Conservation (phyloP, 1,140 invertebrate genomes). For the Chionoecetes opilio region DNA sequence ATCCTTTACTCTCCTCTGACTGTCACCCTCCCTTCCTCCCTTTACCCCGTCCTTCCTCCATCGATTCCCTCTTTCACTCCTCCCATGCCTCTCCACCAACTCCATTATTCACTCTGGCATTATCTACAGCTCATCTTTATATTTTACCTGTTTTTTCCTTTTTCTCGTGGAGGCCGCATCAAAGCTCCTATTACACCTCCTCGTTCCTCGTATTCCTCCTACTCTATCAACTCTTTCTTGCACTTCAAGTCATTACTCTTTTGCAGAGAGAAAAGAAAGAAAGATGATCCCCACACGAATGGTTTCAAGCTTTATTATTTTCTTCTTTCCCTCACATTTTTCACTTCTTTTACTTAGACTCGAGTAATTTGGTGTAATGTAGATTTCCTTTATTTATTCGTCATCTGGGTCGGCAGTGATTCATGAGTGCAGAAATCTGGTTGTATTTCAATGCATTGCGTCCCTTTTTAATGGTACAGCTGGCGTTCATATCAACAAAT, state of each 20-base stretch:
- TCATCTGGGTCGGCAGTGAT: neutral
- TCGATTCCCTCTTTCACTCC: no score
- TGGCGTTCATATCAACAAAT: conserved; percentile 10
- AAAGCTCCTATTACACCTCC: no score
- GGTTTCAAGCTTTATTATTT: no score
- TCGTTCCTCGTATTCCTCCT: neutral
- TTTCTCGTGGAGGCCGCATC: no score
- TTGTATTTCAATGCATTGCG: neutral
- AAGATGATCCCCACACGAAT: no score
- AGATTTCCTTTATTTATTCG: neutral
- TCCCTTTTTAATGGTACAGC: conserved; percentile 9
- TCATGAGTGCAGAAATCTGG: neutral
- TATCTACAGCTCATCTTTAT: no score
- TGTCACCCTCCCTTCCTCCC: neutral
- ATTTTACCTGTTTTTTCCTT: no score
- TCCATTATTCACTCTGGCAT: no score
- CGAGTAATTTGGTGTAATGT: no score
- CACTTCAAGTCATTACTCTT: no score
- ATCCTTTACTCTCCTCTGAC: neutral
- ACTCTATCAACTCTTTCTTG: neutral
- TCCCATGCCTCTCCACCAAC: neutral
- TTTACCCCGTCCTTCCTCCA: neutral
- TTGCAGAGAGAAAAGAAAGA: no score
- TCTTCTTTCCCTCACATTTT: neutral
- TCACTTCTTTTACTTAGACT: no score